Percentiles rank a stretch among this genome's conserved stretches.
Evolutionary conservation across 2,113 vertebrate species (phyloP).

Genomic region (Phycodurus eques): DNA sequence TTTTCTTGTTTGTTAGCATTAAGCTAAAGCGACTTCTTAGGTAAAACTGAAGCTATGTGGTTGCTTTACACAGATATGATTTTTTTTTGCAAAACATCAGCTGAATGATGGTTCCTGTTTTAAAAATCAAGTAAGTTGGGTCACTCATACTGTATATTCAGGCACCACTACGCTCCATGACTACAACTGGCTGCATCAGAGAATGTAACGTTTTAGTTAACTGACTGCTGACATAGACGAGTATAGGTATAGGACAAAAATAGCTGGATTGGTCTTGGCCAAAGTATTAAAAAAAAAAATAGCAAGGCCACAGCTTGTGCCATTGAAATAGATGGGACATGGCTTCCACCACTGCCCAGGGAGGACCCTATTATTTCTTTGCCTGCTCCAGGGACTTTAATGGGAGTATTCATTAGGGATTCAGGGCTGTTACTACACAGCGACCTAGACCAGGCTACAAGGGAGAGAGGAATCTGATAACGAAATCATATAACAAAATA

Average conservation of each 20-base stretch:
- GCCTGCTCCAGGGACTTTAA: conserved; percentile 56
- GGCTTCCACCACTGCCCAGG: conserved; percentile 41
- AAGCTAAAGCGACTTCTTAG: neutral
- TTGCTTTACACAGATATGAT: neutral
- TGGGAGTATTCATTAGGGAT: conserved; percentile 67
- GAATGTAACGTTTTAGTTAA: neutral
- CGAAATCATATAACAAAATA: conserved; percentile 75
- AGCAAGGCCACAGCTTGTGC: conserved; percentile 44
- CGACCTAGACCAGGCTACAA: conserved; percentile 50
- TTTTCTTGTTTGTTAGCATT: neutral
- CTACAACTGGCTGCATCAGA: too few species aligned
- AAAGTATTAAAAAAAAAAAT: conserved; percentile 6
- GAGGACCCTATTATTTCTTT: conserved; percentile 61
- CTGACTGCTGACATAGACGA: conserved; percentile 3
- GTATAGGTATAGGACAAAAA: neutral
- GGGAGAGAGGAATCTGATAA: conserved; percentile 65
- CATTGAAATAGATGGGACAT: conserved; percentile 42
- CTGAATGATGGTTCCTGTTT: too few species aligned
- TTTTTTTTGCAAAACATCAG: neutral
- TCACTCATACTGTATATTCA: too few species aligned
- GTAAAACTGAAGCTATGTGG: neutral
- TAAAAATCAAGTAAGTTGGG: too few species aligned
- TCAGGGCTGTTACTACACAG: conserved; percentile 54
- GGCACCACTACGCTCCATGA: too few species aligned
- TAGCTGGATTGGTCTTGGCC: neutral